Percentiles rank a stretch among this genome's conserved stretches.
These are phyloP conservation scores for Pseudomugil gertrudae DNA, from an alignment of 2,797 vertebrate species.

Conservation along the genomic window DNA sequence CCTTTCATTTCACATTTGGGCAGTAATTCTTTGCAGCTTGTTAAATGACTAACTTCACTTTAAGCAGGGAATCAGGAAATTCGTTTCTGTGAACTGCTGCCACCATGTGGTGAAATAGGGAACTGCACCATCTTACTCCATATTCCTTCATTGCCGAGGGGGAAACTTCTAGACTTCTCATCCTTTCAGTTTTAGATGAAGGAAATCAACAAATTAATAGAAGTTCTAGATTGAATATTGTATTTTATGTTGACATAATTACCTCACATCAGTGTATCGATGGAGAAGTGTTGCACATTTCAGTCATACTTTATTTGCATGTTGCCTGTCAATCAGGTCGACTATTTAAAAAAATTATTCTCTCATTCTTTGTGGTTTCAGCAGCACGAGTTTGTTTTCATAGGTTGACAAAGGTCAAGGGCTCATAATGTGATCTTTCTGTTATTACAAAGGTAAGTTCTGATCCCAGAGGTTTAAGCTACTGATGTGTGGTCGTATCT, in stretches of 20 bases:
- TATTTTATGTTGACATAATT: not conserved
- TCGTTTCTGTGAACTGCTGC: conserved; percentile 32
- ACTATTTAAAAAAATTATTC: not conserved
- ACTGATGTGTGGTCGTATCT: not conserved
- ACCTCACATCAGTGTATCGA: not conserved
- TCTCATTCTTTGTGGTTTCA: not conserved
- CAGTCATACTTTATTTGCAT: not conserved
- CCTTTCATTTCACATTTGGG: not conserved
- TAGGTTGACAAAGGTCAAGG: no score
- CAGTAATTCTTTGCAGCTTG: conserved; percentile 11
- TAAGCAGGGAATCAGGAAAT: not conserved
- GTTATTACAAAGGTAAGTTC: not conserved
- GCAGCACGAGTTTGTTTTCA: not conserved
- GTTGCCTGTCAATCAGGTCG: not conserved
- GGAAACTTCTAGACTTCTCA: not conserved
- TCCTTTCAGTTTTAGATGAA: no score
- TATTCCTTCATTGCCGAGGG: not conserved
- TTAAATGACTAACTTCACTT: not conserved
- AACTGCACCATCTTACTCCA: conserved; percentile 4
- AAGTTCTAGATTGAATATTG: not conserved
- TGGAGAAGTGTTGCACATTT: not conserved
- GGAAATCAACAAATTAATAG: not conserved
- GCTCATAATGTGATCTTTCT: not conserved
- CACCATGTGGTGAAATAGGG: conserved; percentile 51
- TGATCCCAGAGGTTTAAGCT: not conserved